Evolutionary conservation across 1,140 invertebrate genomes (phyloP).

Genomic region (Portunus trituberculatus): DNA sequence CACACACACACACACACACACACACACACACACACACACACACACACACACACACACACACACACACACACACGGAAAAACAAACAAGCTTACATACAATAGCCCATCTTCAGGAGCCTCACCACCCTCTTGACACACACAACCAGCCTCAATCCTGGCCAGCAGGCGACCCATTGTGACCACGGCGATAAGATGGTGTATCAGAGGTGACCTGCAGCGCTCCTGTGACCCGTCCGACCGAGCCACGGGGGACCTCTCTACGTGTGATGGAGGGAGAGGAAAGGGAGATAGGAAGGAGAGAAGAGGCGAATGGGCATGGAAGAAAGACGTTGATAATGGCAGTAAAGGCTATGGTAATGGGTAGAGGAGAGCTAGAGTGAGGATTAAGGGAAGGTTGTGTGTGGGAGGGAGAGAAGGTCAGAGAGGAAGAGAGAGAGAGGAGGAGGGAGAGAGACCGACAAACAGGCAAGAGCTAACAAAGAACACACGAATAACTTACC

Average conservation of each 20-base stretch:
- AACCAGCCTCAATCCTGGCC: neutral
- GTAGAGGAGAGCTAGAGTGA: neutral
- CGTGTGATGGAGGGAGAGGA: neutral
- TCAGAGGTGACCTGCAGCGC: constrained; percentile 54
- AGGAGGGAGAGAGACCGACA: neutral
- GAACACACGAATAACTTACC: too few species aligned
- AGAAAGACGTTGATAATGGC: neutral
- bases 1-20: constrained; percentile 26
- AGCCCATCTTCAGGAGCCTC: neutral
- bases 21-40: neutral
- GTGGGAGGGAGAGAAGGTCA: neutral
- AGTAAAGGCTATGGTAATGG: neutral
- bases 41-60: neutral
- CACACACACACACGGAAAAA: neutral
- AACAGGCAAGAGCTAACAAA: neutral
- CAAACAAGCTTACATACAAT: neutral
- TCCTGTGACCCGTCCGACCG: constrained; percentile 37
- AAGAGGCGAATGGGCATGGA: neutral
- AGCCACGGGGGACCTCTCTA: constrained; percentile 32
- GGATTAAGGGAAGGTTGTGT: neutral
- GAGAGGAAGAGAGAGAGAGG: constrained; percentile 6
- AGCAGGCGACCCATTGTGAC: constrained; percentile 60
- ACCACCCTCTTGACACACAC: constrained; percentile 34
- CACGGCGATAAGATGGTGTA: constrained; percentile 53
- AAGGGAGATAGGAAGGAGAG: constrained; percentile 16